These are phyloP conservation scores for Rhodinocichla rosea DNA, from an alignment of 2,113 vertebrate genomes.

Conservation along the genomic window DNA sequence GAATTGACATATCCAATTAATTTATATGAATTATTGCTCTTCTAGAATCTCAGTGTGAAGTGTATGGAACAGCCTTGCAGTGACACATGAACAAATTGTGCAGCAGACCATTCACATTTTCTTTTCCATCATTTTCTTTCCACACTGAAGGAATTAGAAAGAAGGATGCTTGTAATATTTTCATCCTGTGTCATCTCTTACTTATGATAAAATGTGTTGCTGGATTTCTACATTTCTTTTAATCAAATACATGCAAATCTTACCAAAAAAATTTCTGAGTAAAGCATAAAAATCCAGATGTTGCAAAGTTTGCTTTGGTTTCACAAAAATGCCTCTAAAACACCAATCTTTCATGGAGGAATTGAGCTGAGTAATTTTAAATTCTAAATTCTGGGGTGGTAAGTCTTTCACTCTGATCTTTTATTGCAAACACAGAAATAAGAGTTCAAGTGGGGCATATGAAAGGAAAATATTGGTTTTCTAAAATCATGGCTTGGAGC, in stretches of 20 bases:
- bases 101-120: neutral
- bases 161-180: neutral
- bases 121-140: neutral
- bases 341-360: neutral
- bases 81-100: neutral
- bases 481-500: neutral
- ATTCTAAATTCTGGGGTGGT: neutral
- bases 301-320: neutral
- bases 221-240: neutral
- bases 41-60: neutral
- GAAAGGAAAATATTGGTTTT: neutral
- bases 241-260: neutral
- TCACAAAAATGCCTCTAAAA: neutral
- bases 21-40: neutral
- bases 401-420: neutral
- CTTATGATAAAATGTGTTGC: neutral
- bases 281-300: neutral
- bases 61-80: neutral
- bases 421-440: neutral
- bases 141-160: neutral
- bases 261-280: neutral
- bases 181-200: neutral
- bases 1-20: neutral
- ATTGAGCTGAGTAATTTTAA: neutral
- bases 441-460: neutral